Evolutionary conservation across 64 coral and sea anemone genomes (phyloP).

Genomic region (Montipora foliosa): DNA sequence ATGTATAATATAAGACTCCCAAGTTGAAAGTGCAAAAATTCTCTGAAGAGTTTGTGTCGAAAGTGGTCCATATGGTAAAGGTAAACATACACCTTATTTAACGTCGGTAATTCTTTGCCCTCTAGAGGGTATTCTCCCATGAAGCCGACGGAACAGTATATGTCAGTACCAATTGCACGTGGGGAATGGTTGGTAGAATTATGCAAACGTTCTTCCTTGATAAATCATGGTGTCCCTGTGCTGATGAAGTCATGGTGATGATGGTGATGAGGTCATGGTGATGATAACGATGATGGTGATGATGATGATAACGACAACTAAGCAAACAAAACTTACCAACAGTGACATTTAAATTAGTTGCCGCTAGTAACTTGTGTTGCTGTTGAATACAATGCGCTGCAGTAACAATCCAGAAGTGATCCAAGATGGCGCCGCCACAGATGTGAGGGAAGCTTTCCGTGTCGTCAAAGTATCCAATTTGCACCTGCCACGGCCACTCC

Average conservation of each 20-base stretch:
- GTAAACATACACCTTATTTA: too few species aligned
- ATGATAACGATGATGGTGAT: not conserved
- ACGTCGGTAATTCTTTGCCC: too few species aligned
- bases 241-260: too few species aligned
- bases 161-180: too few species aligned
- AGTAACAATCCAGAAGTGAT: slow-evolving; percentile 58
- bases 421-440: slow-evolving; percentile 68
- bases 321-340: slow-evolving; percentile 37
- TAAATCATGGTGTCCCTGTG: too few species aligned
- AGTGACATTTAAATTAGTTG: slow-evolving; percentile 65
- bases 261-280: too few species aligned
- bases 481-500: slow-evolving; percentile 76
- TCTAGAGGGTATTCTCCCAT: too few species aligned
- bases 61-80: too few species aligned
- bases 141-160: too few species aligned
- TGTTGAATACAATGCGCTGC: slow-evolving; percentile 56
- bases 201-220: too few species aligned
- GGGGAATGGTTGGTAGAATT: too few species aligned
- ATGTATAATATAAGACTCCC: not conserved
- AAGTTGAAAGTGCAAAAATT: not conserved
- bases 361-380: not conserved
- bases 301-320: not conserved
- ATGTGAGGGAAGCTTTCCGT: slow-evolving; percentile 12
- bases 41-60: too few species aligned
- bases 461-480: slow-evolving; percentile 45